A percentile compares a stretch with the other conserved stretches of the same genome.
phyloP scores from a whole-genome alignment of 2,888 invertebrate genomes.

The Caenorhabditis drosophilae region DNA sequence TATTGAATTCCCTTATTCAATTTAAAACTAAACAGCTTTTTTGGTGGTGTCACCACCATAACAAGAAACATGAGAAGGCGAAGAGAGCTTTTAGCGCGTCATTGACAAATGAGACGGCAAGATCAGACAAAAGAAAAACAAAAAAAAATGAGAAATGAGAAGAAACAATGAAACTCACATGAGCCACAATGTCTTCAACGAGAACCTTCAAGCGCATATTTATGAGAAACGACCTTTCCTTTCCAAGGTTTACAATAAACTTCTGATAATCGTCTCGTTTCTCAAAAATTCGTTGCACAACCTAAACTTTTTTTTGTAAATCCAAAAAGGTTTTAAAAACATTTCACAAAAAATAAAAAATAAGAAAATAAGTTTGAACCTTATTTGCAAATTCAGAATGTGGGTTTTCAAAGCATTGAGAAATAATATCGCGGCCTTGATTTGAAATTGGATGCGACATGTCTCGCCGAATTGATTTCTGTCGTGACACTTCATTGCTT shows the following conservation, averaged over 20 bases:
- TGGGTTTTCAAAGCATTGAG: slow-evolving; percentile 65
- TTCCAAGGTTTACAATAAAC: slow-evolving; percentile 59
- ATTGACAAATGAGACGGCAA: too few species aligned
- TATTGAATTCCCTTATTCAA: too few species aligned
- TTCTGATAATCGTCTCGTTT: slow-evolving; percentile 64
- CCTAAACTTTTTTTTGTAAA: too few species aligned
- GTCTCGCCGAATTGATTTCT: slow-evolving; percentile 50
- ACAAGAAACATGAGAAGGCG: too few species aligned
- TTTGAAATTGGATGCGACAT: slow-evolving; percentile 46
- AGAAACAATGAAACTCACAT: too few species aligned
- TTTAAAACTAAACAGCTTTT: too few species aligned
- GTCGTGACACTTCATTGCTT: slow-evolving; percentile 34
- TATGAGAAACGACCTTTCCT: slow-evolving; percentile 56
- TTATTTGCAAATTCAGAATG: slow-evolving; percentile 64
- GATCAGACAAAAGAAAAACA: too few species aligned
- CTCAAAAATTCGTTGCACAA: slow-evolving; percentile 64
- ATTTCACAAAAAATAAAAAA: slow-evolving; percentile 5
- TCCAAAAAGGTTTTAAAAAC: background rate
- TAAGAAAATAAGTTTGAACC: slow-evolving; percentile 28
- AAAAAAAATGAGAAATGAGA: too few species aligned
- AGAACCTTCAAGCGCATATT: slow-evolving; percentile 58
- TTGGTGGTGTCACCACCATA: too few species aligned
- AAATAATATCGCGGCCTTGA: slow-evolving; percentile 57
- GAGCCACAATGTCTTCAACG: slow-evolving; percentile 61
- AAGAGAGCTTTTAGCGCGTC: too few species aligned